A percentile compares a stretch with the other conserved stretches of the same genome.
These are phyloP conservation scores for Yponomeuta evonymella DNA, from an alignment of 2,888 invertebrate genomes.

Conservation along the genomic window DNA sequence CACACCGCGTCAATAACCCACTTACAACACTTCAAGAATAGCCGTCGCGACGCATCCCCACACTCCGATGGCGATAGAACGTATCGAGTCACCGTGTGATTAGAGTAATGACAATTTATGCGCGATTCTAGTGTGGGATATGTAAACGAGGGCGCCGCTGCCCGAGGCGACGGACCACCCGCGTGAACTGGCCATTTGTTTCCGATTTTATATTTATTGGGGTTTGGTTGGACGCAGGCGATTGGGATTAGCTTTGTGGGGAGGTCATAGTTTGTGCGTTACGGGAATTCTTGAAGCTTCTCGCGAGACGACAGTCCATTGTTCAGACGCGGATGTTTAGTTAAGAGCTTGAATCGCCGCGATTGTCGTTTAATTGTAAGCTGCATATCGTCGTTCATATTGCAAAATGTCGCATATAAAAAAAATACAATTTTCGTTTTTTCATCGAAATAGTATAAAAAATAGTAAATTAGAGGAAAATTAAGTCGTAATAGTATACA, in stretches of 20 bases:
- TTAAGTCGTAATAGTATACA: too few species aligned
- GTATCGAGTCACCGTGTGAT: conserved; percentile 52
- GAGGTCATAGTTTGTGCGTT: background rate
- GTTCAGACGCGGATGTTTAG: too few species aligned
- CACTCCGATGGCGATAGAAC: background rate
- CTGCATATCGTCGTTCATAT: too few species aligned
- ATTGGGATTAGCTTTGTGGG: background rate
- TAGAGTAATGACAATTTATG: conserved; percentile 72
- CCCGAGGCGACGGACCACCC: conserved; percentile 49
- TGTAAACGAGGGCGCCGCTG: conserved; percentile 51
- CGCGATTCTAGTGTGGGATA: conserved; percentile 55
- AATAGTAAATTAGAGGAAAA: too few species aligned
- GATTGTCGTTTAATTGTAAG: too few species aligned
- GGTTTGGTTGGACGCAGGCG: background rate
- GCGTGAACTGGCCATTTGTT: conserved; percentile 24
- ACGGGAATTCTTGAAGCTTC: background rate
- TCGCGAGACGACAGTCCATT: background rate
- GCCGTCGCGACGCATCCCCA: background rate
- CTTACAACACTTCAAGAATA: background rate
- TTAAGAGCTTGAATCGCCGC: too few species aligned
- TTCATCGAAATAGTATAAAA: too few species aligned
- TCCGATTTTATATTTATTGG: conserved; percentile 1
- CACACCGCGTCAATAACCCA: conserved; percentile 35
- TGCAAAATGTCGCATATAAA: too few species aligned
- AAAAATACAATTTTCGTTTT: too few species aligned